A percentile compares a stretch with the other conserved stretches of the same genome.
These are phyloP conservation scores for Sarcophaga variegata DNA, from an alignment of 2,888 invertebrate species.

Conservation along the genomic window DNA sequence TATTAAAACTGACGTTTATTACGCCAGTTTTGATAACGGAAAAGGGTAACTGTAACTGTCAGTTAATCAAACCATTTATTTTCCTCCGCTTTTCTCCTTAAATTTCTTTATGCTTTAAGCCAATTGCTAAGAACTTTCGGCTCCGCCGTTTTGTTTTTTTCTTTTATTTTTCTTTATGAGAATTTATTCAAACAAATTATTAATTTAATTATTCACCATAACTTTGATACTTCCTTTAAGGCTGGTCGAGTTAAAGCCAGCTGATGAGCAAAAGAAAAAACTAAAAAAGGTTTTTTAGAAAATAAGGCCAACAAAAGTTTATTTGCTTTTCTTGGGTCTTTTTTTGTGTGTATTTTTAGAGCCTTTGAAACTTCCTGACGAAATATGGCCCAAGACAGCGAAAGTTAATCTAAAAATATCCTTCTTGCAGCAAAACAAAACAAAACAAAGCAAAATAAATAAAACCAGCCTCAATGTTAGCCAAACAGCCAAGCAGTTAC, in stretches of 20 bases:
- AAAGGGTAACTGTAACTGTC: constrained; percentile 1
- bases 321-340: background rate
- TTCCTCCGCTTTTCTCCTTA: background rate
- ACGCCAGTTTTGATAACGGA: background rate
- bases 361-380: background rate
- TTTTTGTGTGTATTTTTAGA: background rate
- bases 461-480: background rate
- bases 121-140: background rate
- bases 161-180: background rate
- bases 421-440: constrained; percentile 18
- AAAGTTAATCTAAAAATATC: constrained; percentile 58
- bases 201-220: constrained; percentile 51
- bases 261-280: background rate
- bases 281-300: background rate
- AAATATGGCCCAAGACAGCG: constrained; percentile 10
- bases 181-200: constrained; percentile 50
- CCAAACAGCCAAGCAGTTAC: constrained; percentile 5
- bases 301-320: constrained; percentile 15
- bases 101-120: constrained; percentile 9
- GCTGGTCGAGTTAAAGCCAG: background rate
- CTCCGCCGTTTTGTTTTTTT: background rate
- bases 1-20: too few species aligned
- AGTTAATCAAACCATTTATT: constrained; percentile 25
- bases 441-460: background rate
- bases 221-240: constrained; percentile 25